Base-by-base conservation (phyloP, 2,113 vertebrate species). In the Rhea pennata region DNA sequence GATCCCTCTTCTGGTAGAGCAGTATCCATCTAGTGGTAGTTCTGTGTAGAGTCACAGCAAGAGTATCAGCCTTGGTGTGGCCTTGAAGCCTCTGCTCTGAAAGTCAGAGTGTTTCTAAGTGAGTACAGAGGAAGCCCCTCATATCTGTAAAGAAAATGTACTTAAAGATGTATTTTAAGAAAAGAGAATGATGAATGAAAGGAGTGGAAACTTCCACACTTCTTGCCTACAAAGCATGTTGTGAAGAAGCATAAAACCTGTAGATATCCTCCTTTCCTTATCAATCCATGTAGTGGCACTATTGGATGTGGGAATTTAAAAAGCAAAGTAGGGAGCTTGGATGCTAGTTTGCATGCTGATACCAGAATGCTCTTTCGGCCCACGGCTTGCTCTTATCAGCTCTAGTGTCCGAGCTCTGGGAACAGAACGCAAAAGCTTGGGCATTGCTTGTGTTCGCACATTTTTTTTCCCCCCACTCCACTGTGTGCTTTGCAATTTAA, bases 401-500 rank as follows among this genome's bases (percentile, higher is more conserved):
- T 46, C 58, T 56, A 42, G 94, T 92, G 96, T 92, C 94, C 4
- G 8, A 94, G 92, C 83, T 81, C 93, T 73, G 84, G 81, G 87
- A 88, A 3, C 36, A 33, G 62, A 46, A n/a, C 40, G 84, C 61
- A 50, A 40, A 86, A 87, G 78, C 66, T 64, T 39, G 24, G 73
- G 50, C 89, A n/a, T 26, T 53, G 81, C 76, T 84, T 5, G 19
- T n/a, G 70, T 86, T 50, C 80, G 44, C 48, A 77, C 8, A 67
- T 33, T 72, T 90, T 90, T 90, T 92, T 90, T 91, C 58, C 33
- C 20, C 31, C 36, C 0, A 15, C 88, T 88, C 88, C 27, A 36
- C 76, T 36, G 12, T 69, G 13, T 92, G 90, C 93, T 89, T 97
- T 80, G 95, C 93, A 97, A 46, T 90, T 96, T 95, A 96, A 97